These are phyloP conservation scores for human DNA, from an alignment of 2,113 vertebrate genomes.

Conservation along the genomic window DNA sequence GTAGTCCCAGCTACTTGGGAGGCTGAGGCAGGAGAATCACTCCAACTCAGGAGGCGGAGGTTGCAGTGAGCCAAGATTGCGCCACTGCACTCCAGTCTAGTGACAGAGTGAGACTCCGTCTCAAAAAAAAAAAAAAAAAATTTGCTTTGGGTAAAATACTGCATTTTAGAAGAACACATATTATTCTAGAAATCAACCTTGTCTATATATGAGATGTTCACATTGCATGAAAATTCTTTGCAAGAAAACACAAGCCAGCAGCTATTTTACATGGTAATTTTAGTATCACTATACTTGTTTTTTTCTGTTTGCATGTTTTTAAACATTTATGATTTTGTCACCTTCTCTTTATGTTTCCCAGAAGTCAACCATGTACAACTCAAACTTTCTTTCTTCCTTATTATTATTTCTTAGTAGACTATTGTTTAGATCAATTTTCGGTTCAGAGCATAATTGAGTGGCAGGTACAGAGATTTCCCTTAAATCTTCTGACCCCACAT, in stretches of 20 bases:
- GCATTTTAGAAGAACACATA: neutral
- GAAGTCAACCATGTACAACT: neutral
- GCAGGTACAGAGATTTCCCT: neutral
- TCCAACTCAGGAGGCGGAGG: no score
- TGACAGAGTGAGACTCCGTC: no score
- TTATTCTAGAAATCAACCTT: neutral
- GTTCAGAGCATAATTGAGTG: neutral
- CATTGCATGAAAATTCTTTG: neutral
- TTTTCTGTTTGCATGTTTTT: neutral
- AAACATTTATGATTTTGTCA: neutral
- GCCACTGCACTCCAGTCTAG: no score
- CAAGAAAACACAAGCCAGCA: neutral
- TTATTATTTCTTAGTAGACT: neutral
- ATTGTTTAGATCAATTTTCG: neutral
- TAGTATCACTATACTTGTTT: neutral
- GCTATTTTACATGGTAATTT: neutral
- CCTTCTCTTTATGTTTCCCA: neutral
- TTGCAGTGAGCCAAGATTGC: no score
- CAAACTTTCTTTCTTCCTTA: neutral
- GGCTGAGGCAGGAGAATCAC: no score
- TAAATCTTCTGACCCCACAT: neutral
- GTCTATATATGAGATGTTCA: neutral
- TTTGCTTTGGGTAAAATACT: neutral
- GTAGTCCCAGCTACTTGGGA: no score
- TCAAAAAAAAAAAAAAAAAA: no score